A percentile compares a stretch with the other conserved stretches of the same genome.
Conservation (phyloP, 35 echinoderm and acorn worm species). For the Apostichopus japonicus region DNA sequence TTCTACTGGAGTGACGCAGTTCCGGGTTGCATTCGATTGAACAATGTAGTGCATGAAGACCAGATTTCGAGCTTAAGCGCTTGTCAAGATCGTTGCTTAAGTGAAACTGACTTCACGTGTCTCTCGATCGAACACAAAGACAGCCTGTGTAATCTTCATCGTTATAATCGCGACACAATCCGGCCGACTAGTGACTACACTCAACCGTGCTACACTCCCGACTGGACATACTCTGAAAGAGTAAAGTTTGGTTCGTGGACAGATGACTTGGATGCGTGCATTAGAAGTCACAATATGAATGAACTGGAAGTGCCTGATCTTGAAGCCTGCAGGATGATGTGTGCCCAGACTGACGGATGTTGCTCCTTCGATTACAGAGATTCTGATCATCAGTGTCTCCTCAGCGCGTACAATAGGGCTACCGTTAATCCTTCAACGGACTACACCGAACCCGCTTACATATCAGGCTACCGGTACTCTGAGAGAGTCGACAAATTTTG, state of each 20-base stretch:
- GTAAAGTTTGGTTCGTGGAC: background rate
- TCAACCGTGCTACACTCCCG: background rate
- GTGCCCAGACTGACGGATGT: background rate
- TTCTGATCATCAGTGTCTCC: background rate
- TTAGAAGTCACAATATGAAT: background rate
- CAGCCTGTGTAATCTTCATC: background rate
- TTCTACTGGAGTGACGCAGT: background rate
- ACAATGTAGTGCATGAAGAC: background rate
- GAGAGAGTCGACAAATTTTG: background rate
- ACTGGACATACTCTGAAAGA: background rate
- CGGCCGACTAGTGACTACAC: background rate
- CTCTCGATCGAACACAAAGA: constrained; percentile 21
- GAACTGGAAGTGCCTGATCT: background rate
- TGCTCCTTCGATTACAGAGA: background rate
- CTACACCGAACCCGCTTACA: constrained; percentile 5
- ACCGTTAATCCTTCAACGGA: background rate
- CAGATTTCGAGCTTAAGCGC: background rate
- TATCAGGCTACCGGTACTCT: background rate
- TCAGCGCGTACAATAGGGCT: background rate
- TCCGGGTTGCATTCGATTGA: background rate
- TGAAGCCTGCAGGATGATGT: background rate
- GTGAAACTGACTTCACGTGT: background rate
- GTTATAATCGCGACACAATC: background rate
- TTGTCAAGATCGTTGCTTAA: background rate
- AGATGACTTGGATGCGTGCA: background rate